Conservation (phyloP, 2,888 invertebrate species). For the Ophonus ardosiacus region DNA sequence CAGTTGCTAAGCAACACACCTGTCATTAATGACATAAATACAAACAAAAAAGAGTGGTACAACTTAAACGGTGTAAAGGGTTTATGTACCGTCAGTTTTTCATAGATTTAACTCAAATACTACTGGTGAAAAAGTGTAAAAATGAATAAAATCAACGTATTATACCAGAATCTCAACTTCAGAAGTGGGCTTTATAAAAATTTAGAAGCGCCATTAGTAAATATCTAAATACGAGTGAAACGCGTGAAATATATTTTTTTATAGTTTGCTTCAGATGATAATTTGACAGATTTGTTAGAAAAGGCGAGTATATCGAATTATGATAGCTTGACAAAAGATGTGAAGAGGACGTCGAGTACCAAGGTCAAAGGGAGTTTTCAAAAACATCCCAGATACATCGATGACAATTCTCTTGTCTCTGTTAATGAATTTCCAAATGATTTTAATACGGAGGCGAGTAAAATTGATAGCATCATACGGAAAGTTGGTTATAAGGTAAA, state of each 20-base stretch:
- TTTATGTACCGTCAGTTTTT: constrained; percentile 28
- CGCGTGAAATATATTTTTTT: constrained; percentile 6
- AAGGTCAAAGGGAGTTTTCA: constrained; percentile 21
- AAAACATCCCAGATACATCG: constrained; percentile 42
- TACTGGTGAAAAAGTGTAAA: constrained; percentile 20
- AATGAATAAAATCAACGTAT: constrained; percentile 55
- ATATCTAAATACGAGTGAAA: not conserved
- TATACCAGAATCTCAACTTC: constrained; percentile 49
- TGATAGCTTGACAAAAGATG: not conserved
- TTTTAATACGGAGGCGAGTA: not conserved
- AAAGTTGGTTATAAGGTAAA: constrained; percentile 34
- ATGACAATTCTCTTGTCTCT: constrained; percentile 42
- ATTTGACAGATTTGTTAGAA: not conserved
- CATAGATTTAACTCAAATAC: constrained; percentile 38
- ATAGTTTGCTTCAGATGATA: constrained; percentile 52
- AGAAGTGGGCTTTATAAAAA: constrained; percentile 30
- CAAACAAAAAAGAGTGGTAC: constrained; percentile 27
- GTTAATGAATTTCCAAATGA: not conserved
- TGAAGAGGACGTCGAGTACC: not conserved
- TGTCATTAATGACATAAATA: constrained; percentile 20
- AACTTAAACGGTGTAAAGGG: not conserved
- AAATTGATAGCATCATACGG: not conserved
- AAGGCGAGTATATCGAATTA: constrained; percentile 20
- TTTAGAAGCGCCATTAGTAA: constrained; percentile 30
- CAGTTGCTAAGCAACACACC: constrained; percentile 14